These are phyloP conservation scores for Mastomys natalensis DNA, from an alignment of 2,113 vertebrate genomes.

Conservation along the genomic window DNA sequence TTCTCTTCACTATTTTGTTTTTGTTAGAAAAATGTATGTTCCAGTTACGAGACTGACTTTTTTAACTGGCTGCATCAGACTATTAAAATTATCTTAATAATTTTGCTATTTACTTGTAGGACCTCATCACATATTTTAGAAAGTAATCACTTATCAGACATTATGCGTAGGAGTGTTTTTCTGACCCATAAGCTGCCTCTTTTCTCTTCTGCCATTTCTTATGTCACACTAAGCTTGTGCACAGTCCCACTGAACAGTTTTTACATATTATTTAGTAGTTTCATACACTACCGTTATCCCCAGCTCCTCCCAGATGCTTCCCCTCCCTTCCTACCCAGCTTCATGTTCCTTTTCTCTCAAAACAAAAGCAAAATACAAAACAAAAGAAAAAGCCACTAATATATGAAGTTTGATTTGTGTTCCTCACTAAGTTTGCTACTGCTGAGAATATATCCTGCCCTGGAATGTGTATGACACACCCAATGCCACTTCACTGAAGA, in stretches of 20 bases:
- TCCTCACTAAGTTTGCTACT: background rate
- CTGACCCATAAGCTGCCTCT: too few relatives aligned
- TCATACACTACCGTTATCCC: background rate
- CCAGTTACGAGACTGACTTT: background rate
- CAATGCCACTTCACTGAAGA: background rate
- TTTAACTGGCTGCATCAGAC: too few relatives aligned
- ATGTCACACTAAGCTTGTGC: background rate
- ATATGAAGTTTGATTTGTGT: background rate
- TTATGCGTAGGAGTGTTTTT: background rate
- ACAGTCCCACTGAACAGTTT: background rate
- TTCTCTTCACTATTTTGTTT: background rate
- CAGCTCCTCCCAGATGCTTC: background rate
- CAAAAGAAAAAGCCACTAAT: background rate
- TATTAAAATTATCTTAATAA: too few relatives aligned
- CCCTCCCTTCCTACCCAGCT: background rate
- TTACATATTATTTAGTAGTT: background rate
- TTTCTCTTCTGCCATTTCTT: background rate
- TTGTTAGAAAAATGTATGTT: background rate
- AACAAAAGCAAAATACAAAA: background rate
- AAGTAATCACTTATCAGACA: background rate
- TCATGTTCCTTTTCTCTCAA: background rate
- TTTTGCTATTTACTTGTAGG: background rate
- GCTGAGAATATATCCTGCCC: background rate
- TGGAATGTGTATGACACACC: background rate
- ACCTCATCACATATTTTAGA: background rate